Evolutionary conservation across 2,113 vertebrate genomes (phyloP), one percentile per base, ranked within the genome.

Genomic region (Pycnonotus jocosus): DNA sequence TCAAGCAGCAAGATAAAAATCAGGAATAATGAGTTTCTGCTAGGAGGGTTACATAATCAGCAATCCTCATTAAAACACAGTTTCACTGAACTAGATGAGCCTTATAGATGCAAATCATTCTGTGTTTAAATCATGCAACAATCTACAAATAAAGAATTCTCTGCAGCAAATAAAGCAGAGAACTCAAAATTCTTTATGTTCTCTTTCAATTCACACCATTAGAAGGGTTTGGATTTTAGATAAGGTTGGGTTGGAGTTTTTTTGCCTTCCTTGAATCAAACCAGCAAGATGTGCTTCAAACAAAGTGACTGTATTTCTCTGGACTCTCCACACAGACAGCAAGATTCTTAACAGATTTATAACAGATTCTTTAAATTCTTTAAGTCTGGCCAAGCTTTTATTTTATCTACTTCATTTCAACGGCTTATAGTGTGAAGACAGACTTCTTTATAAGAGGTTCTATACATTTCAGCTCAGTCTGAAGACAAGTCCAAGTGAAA

Each of bases 1-100:
- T 31, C 44, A 77, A 66, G 22, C 11, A 85, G 62, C 66, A 71
- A 93, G 90, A 96, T 94, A 95, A 90, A 91, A 93, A 94, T 93
- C 57, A 77, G 11, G 71, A 94, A 95, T 95, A 96, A 94, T 86
- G 74, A 95, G 92, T 88, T 95, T 97, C 93, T 93, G 74, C 87
- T 40, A 42, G 58, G 30, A 92, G 44, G 15, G 45, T 87, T 89
- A 87, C 65, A 91, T 86, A 91, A 96, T 69, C 77, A 92, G 40
- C 70, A 88, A 64, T 38, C 72, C 65, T 84, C 91, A 86, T 61
- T 95, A 89, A 91, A 92, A 88, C 42, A 81, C 40, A 40, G 53
- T 86, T 89, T 79, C 65, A 71, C 54, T 44, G 48, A 87, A 69
- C 25, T 38, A 86, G 35, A 87, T 33, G 25, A 89, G 69, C 22